phyloP scores from a whole-genome alignment of 2,113 vertebrate species.

The Rhea americana region DNA sequence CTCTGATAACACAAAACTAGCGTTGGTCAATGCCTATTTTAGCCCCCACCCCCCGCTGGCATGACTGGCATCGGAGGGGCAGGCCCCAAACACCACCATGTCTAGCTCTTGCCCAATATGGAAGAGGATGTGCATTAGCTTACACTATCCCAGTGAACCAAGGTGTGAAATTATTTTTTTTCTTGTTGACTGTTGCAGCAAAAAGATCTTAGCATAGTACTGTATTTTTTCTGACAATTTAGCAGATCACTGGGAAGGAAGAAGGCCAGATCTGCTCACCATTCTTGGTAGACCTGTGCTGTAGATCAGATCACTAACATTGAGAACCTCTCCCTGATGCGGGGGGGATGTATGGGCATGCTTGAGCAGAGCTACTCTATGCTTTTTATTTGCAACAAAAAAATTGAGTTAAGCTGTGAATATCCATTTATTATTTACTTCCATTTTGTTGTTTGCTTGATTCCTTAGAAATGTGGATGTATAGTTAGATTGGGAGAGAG shows the following conservation, averaged over 20 bases:
- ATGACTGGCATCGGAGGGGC: neutral
- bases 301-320: neutral
- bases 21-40: neutral
- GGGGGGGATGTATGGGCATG: rapidly evolving
- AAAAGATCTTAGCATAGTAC: neutral
- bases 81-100: neutral
- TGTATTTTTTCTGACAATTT: neutral
- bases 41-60: neutral
- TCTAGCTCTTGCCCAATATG: neutral
- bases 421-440: neutral
- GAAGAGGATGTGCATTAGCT: neutral
- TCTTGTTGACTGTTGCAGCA: neutral
- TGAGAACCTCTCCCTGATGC: neutral
- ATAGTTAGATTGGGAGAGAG: neutral
- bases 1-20: neutral
- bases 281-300: neutral
- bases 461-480: neutral
- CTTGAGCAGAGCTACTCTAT: neutral
- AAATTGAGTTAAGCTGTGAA: neutral
- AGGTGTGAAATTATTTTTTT: neutral
- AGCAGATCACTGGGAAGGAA: neutral
- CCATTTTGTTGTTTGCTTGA: neutral
- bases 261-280: neutral
- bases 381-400: neutral
- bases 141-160: neutral